Evolutionary conservation across 2,113 vertebrate species (phyloP), one percentile per base, ranked within the genome.

Genomic region (Chaenocephalus aceratus): DNA sequence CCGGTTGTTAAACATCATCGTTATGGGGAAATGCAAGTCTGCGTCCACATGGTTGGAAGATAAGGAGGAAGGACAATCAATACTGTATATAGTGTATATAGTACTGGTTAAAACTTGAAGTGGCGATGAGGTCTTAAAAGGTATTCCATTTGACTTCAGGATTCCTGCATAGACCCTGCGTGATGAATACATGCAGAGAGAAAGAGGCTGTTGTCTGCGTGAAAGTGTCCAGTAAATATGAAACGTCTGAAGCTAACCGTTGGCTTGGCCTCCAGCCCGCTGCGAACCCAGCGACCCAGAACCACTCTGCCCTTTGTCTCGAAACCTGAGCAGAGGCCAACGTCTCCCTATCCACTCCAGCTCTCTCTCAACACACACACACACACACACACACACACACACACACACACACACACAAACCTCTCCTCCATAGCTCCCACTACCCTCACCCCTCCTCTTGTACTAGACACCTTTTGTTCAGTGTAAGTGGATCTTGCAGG

Each of bases 401-500:
- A 34, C 36, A 41, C 36, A 41, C 36, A 41, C 4, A 41, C 36
- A 41, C 36, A 41, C 3, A 41, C 36, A 41, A 41, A 41, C 69
- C 60, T 79, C 75, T 48, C 51, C 15, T 72, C 89, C 88, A 58
- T 56, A 65, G 59, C 84, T 73, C 83, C 90, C 90, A 44, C 45
- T 44, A 53, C 59, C 77, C 77, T 79, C 46, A 15, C 65, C 73
- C 75, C 77, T 74, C 63, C 84, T 61, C 89, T 91, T 49, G 30
- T 73, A 81, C 70, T 64, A 72, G 69, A 86, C 81, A 76, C 54
- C 81, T 87, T 93, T 93, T 93, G 92, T 92, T 13, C 92, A 91
- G 81, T 93, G 96, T 96, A 97, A 97, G 93, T 86, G 90, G 95
- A 96, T 95, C 95, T 94, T 95, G 89, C 74, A 88, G 85, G 92